Base-by-base conservation (phyloP, 2,888 invertebrate genomes). In the Caenorhabditis sp. region DNA sequence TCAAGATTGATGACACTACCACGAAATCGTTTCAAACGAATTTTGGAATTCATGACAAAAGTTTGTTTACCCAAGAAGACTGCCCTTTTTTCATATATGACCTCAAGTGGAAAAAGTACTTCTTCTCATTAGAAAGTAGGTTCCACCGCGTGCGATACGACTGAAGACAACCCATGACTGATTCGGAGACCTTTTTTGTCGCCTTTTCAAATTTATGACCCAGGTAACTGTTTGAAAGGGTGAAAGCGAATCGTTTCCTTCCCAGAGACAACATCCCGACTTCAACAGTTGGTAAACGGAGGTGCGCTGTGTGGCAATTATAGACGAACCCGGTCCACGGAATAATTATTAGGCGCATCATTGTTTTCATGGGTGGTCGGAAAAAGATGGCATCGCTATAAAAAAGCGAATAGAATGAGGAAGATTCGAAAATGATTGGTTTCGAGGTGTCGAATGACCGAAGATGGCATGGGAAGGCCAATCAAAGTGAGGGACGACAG, bases 331-430 rank as follows among this genome's bases (percentile, higher is more conserved):
- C 68, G 31, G 61, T 6, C n/a, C 47, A 5, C 19, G 19, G 12
- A 68, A 79, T 79, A 79, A 70, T 79, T 79, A 79, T 79, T 63
- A 79, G 64, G 70, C 79, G 79, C 79, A 79, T 79, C 79, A 79
- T 79, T 79, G 79, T 79, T 79, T 79, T 58, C 79, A 70, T 79
- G 70, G 77, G 70, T 77, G 77, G 70, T 31, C 70, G 69, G 69
- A 59, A 26, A 63, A 68, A 59, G 59, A 56, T 70, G 70, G 70
- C 70, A 70, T 56, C 41, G 38, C 31, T 63, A 70, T 56, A 79
- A 79, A 76, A 79, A 77, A 58, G 51, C 31, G 41, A 64, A 51
- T 26, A 41, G 51, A 56, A 26, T n/a, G 24, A 47, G 49, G 56
- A 41, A 22, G 63, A 79, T 79, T 79, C 41, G 79, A 79, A 79